A percentile compares a stretch with the other conserved stretches of the same genome.
These are phyloP conservation scores for Catharus minimus DNA, from an alignment of 2,113 vertebrate genomes.

Conservation along the genomic window DNA sequence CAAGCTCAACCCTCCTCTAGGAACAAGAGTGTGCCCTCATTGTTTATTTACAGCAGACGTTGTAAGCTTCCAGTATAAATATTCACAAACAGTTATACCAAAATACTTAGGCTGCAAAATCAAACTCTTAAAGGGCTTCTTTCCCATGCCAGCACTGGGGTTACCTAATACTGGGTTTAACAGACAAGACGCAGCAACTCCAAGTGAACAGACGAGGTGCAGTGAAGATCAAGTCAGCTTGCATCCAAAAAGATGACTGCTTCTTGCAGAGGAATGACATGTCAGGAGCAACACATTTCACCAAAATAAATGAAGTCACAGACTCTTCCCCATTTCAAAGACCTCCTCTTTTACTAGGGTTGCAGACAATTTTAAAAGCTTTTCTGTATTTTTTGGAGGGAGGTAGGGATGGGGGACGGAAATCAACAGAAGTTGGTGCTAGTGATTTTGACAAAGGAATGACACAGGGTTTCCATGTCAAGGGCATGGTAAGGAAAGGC, in stretches of 20 bases:
- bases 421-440: not conserved
- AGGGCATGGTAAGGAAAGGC: not conserved
- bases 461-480: not conserved
- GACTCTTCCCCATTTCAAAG: not conserved
- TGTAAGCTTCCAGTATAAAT: not conserved
- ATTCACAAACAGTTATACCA: not conserved
- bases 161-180: not conserved
- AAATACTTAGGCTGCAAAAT: constrained; percentile 2
- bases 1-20: not conserved
- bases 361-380: not conserved
- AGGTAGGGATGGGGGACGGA: too few relatives aligned
- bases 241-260: not conserved
- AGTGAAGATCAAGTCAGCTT: not conserved
- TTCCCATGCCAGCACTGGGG: not conserved
- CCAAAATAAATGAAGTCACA: not conserved
- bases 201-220: not conserved
- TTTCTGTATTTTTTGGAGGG: not conserved
- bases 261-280: not conserved
- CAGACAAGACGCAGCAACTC: not conserved
- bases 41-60: not conserved
- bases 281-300: not conserved
- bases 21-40: not conserved
- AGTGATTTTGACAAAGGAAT: not conserved
- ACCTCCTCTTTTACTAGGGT: not conserved
- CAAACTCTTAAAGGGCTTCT: not conserved